Base-by-base conservation (phyloP, 2,888 invertebrate genomes). In the Ormyrus nitidulus region DNA sequence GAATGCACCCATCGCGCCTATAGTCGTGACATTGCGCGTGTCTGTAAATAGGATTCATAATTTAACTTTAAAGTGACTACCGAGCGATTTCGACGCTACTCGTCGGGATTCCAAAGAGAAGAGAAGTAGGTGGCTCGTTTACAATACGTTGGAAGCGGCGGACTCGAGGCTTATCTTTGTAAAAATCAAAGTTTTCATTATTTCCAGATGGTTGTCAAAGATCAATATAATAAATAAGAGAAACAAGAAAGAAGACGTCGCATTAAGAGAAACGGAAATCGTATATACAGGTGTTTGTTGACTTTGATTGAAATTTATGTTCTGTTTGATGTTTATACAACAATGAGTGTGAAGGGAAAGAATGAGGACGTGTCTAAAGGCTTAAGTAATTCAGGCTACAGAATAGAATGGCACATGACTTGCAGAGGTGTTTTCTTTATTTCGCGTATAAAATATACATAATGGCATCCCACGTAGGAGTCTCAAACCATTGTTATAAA, bases 361-460 rank as follows among this genome's bases (percentile, higher is more conserved):
- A 58, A 58, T 64, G 8, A 69, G 77, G 80, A 76, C 34, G 48
- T 72, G 71, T 62, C 49, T 68, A 53, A 11, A 77, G 76, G 77
- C 58, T 80, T 48, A 64, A 80, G 77, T 80, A 80, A 80, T 77
- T 77, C 62, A 79, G 79, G 81, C 81, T 79, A 68, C 73, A 79
- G 61, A 81, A 82, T 82, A 77, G 80, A 82, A 80, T 82, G 75
- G 79, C 82, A 82, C 82, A 75, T 80, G 72, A 84, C 84, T 86
- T 87, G 85, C 84, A 87, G 86, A 86, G 84, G 82, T 84, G 83
- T 86, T 87, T 86, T 82, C 85, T 87, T 87, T 87, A 87, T 88
- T 88, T 87, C 86, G 82, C 85, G 86, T 88, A 88, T 85, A 87
- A 88, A 88, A 88, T 88, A 87, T 87, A 88, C 87, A 87, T 87